These are phyloP conservation scores for Eulemur rubriventer DNA, from an alignment of 2,797 vertebrate species.

Conservation along the genomic window DNA sequence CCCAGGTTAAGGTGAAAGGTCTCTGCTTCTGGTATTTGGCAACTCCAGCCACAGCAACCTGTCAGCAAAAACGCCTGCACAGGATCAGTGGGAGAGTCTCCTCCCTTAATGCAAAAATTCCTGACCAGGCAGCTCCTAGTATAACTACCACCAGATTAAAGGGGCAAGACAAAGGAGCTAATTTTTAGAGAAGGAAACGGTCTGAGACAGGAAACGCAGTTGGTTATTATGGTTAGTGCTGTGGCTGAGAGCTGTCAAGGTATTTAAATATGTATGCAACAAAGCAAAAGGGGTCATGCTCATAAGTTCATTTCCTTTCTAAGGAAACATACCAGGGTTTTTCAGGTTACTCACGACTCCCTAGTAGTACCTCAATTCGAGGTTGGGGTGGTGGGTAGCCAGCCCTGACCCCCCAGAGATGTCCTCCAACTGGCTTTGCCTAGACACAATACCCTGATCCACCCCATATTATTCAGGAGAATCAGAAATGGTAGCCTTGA, in stretches of 20 bases:
- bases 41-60: neutral
- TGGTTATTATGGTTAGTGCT: neutral
- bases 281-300: neutral
- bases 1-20: neutral
- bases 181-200: neutral
- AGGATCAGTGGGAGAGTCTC: neutral
- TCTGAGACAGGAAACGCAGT: neutral
- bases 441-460: neutral
- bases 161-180: neutral
- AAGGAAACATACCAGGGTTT: neutral
- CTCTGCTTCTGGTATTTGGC: neutral
- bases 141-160: neutral
- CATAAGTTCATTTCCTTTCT: neutral
- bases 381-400: neutral
- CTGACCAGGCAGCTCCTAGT: neutral
- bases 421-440: neutral
- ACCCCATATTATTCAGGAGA: neutral
- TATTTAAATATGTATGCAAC: neutral
- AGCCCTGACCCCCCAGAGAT: neutral
- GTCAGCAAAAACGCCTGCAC: conserved; percentile 36
- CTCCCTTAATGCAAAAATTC: conserved; percentile 48
- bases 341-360: neutral
- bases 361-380: neutral
- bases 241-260: neutral
- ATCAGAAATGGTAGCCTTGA: neutral